Evolutionary conservation across 1,140 invertebrate genomes (phyloP).

Genomic region (Halesus radiatus): DNA sequence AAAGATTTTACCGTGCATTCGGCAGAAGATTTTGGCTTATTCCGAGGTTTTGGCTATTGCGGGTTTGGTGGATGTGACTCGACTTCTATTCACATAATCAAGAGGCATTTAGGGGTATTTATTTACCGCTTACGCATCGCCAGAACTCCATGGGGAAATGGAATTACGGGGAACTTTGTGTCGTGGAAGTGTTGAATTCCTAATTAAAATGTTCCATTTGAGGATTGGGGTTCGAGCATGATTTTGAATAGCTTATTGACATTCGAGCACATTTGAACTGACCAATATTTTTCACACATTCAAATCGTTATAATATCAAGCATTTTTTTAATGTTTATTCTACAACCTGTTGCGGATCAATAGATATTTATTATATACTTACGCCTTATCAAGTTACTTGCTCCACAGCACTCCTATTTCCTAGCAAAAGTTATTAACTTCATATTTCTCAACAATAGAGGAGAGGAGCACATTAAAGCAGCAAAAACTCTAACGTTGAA

Average conservation of each 20-base stretch:
- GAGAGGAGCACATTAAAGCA: no score
- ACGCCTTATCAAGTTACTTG: no score
- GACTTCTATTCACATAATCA: conserved; percentile 52
- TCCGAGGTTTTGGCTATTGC: background rate
- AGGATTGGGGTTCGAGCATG: background rate
- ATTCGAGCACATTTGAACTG: background rate
- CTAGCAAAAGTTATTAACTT: no score
- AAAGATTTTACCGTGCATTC: background rate
- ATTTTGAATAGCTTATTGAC: conserved; percentile 4
- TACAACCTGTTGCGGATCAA: no score
- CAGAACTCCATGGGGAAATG: conserved; percentile 16
- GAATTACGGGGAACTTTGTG: conserved; percentile 40
- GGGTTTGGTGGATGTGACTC: conserved; percentile 9
- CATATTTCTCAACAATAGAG: no score
- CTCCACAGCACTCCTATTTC: no score
- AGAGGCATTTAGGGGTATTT: conserved; percentile 58
- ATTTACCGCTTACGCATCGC: conserved; percentile 55
- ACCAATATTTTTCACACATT: no score
- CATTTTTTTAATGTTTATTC: no score
- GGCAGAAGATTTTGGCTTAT: background rate
- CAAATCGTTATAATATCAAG: no score
- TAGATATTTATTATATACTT: no score
- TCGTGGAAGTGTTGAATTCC: conserved; percentile 54
- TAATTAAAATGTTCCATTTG: conserved; percentile 41
- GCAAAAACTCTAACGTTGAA: no score